Conservation (phyloP, 2,797 vertebrate genomes). For the Rhinichthys osculus region DNA sequence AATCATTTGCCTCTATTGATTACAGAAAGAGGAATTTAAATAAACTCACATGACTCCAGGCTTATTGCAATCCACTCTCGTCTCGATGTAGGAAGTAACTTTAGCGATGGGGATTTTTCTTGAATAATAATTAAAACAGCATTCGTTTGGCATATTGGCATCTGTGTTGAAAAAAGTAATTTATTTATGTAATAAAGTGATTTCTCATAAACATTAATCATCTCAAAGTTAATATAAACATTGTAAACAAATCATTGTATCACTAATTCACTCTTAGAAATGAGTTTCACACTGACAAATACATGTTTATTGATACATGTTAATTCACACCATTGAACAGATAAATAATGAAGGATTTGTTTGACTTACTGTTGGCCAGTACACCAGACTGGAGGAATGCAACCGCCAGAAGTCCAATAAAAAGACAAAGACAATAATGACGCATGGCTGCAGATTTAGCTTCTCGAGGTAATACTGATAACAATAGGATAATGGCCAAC, state of each 20-base stretch:
- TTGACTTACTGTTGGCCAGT: conserved; percentile 23
- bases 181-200: neutral
- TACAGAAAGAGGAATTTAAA: neutral
- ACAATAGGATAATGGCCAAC: neutral
- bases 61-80: neutral
- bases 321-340: neutral
- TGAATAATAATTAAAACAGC: conserved; percentile 27
- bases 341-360: neutral
- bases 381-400: conserved; percentile 2
- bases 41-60: conserved; percentile 42
- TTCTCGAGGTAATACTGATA: neutral
- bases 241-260: neutral
- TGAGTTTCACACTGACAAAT: neutral
- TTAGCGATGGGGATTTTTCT: accelerated
- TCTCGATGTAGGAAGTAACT: neutral
- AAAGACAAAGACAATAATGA: neutral
- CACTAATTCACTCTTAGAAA: neutral
- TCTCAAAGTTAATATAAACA: neutral
- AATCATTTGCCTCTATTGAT: neutral
- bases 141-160: neutral
- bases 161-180: conserved; percentile 11
- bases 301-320: neutral
- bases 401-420: conserved; percentile 36
- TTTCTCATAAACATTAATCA: neutral
- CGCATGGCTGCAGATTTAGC: conserved; percentile 24